These are phyloP conservation scores for Acanthosepion lycidas DNA, from an alignment of 2,888 invertebrate species.

Conservation along the genomic window DNA sequence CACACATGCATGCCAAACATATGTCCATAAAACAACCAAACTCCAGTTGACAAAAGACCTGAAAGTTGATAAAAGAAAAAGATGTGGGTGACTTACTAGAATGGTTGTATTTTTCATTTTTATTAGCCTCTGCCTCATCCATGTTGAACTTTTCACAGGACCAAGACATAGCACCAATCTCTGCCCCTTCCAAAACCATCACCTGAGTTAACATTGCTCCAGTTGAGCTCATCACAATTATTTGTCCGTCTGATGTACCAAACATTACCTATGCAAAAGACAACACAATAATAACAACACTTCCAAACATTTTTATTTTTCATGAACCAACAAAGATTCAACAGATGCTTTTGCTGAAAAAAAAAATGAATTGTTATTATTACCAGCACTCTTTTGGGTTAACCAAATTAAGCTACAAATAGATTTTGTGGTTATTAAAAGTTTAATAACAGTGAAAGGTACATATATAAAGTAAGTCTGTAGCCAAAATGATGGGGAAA, in stretches of 20 bases:
- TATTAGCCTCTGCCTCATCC: slow-evolving; percentile 81
- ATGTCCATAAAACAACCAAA: background rate
- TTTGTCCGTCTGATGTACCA: slow-evolving; percentile 93
- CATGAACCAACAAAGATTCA: no score
- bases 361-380: no score
- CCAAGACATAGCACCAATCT: slow-evolving; percentile 95
- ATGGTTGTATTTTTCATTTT: slow-evolving; percentile 42
- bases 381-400: no score
- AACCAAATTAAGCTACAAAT: no score
- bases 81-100: background rate
- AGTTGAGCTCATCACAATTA: slow-evolving; percentile 97
- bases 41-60: background rate
- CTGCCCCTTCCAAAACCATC: slow-evolving; percentile 85
- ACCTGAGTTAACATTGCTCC: slow-evolving; percentile 94
- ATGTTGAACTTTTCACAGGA: slow-evolving; percentile 98
- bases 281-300: background rate
- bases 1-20: background rate
- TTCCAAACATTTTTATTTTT: no score
- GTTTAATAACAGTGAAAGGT: no score
- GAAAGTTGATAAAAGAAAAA: background rate
- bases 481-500: no score
- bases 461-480: no score
- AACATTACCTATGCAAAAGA: slow-evolving; percentile 84
- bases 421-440: no score
- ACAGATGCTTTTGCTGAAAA: no score